Evolutionary conservation across 1,140 invertebrate genomes (phyloP), one percentile per base, ranked within the genome.

Genomic region (Saccostrea echinata): DNA sequence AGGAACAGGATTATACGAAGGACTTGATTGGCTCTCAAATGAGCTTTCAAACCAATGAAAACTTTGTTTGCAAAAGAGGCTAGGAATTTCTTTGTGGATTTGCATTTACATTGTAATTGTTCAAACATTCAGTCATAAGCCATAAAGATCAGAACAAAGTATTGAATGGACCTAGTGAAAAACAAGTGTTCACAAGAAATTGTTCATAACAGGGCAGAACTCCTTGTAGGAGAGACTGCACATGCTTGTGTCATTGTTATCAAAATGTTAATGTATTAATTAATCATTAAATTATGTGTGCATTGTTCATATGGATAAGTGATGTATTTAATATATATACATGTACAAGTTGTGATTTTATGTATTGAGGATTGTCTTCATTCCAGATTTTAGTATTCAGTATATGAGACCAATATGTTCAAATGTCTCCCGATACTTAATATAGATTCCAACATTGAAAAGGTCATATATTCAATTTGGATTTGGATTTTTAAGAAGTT

Each of bases 21-120:
- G 98, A 92, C 97, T 99, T 87, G 98, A 99, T 96, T 99, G 98
- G 99, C 97, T 99, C 92, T 99, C 98, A 95, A 98, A 98, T 96
- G 95, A 94, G 85, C 86, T 94, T 6, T 64, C 88, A 16, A 90
- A 90, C 57, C 84, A 86, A 88, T 92, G 88, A 90, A 81, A 11
- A 88, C 1, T n/a, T 80, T 30, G 13, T 43, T 84, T 86, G 68
- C 24, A 51, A 24, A 24, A 55, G 21, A 53, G 21, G 33, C 53
- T 2, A 53, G 27, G 35, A 80, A 76, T 68, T 35, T 68, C 68
- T 33, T 52, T 80, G 11, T 21, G 11, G 51, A 80, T 68, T 64
- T 87, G 81, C 82, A 84, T 84, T 71, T 87, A 30, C n/a, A n/a
- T n/a, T n/a, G n/a, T n/a, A n/a, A 12, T 83, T 83, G 35, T 83